Evolutionary conservation across 2,888 invertebrate genomes (phyloP).

Genomic region (Macaria notata): DNA sequence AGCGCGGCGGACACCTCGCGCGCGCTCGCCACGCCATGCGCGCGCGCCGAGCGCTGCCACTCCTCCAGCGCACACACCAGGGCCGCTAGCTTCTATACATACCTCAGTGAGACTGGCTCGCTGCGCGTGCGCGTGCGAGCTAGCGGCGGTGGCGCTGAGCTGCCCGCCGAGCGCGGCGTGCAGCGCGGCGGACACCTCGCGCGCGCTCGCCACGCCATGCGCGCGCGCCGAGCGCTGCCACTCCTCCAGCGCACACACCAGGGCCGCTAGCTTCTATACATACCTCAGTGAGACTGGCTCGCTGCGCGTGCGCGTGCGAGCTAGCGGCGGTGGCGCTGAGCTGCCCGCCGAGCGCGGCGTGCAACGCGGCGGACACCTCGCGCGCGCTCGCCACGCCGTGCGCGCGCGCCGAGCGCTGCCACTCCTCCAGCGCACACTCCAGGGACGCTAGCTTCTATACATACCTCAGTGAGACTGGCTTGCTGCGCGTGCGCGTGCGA

Average conservation of each 20-base stretch:
- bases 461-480: constrained; percentile 80
- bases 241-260: constrained; percentile 82
- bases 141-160: constrained; percentile 84
- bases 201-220: constrained; percentile 75
- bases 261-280: constrained; percentile 68
- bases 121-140: constrained; percentile 82
- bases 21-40: no score
- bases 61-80: constrained; percentile 70
- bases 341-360: constrained; percentile 86
- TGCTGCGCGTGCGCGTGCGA: constrained; percentile 82
- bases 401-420: constrained; percentile 80
- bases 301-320: constrained; percentile 80
- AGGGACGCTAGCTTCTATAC: no score
- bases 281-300: constrained; percentile 81
- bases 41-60: constrained; percentile 81
- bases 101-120: constrained; percentile 81
- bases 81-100: constrained; percentile 11
- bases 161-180: constrained; percentile 87
- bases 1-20: constrained; percentile 85
- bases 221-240: constrained; percentile 82
- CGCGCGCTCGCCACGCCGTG: no score
- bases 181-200: constrained; percentile 83
- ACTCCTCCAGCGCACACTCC: constrained; percentile 76
- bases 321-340: constrained; percentile 84
- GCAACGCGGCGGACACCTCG: constrained; percentile 85